Base-by-base conservation (phyloP, 2,113 vertebrate species). In the Oxyruncus cristatus region DNA sequence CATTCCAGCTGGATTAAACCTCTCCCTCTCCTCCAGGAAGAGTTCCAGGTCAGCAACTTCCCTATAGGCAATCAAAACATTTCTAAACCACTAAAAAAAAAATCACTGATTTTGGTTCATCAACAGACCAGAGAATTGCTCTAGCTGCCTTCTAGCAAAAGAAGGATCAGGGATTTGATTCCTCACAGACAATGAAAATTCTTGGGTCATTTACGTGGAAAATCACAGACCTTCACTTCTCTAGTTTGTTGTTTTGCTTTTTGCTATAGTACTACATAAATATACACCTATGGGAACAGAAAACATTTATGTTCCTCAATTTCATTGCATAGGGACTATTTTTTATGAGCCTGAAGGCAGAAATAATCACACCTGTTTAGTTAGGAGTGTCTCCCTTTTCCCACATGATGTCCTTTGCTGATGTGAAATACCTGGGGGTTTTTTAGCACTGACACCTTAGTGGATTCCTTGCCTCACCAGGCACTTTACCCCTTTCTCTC, bases 1-100 rank as follows among this genome's bases (percentile, higher is more conserved):
- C 77, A 76, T 80, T 96, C 92, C 73, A 93, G 52, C 18, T 84
- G 78, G 88, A 93, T 92, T 93, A 96, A 96, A 84, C 39, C 71
- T 88, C 88, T 93, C 81, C 72, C 59, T 58, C 33, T 73, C 77
- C 67, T 79, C 46, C 50, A 33, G 18, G 8, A 35, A 42, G 26
- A 63, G 32, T 28, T 63, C 28, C 15, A 33, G 14, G 37, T 82
- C 92, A 70, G 67, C 52, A 92, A 79, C 63, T 89, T 86, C 17
- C 62, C 75, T 71, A 32, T 66, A 41, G 14, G 41, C 41, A 72
- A 61, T 89, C 56, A 37, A 92, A 82, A 61, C 9, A 59, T 77
- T 89, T 86, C 90, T 37, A 78, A 78, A 79, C 47, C 59, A 90
- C 28, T 80, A 26, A 67, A 67, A 85, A 18, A 27, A 56, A 15